phyloP scores from a whole-genome alignment of 2,113 vertebrate genomes.

The Camelus dromedarius region DNA sequence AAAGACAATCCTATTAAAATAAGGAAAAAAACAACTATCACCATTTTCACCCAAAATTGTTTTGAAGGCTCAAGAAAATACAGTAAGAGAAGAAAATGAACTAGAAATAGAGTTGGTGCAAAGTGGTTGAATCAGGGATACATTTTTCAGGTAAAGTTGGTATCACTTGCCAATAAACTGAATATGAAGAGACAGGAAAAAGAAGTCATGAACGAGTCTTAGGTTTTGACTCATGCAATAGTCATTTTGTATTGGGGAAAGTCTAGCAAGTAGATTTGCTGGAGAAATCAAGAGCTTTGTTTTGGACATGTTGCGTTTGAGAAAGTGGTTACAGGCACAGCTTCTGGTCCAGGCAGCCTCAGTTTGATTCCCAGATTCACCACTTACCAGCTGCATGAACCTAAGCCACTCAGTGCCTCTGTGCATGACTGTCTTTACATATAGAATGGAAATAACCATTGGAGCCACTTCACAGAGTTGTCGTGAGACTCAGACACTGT shows the following conservation, averaged over 20 bases:
- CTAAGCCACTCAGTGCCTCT: neutral
- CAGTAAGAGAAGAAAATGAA: neutral
- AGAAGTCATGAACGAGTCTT: neutral
- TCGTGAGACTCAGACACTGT: neutral
- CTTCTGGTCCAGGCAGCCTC: neutral
- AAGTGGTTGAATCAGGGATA: neutral
- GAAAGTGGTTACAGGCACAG: neutral
- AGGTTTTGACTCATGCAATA: neutral
- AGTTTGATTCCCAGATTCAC: neutral
- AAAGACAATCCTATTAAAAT: neutral
- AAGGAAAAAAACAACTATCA: neutral
- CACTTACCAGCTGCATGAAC: neutral
- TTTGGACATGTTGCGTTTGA: neutral
- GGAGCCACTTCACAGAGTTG: neutral
- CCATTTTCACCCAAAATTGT: neutral
- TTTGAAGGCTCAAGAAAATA: neutral
- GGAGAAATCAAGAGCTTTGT: neutral
- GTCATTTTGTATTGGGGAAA: neutral
- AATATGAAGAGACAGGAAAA: neutral
- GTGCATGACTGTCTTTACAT: neutral
- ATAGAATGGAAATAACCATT: neutral
- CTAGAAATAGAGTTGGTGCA: neutral
- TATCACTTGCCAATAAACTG: neutral
- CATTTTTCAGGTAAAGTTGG: neutral
- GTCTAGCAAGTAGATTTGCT: neutral